Conservation (phyloP, 1,140 invertebrate genomes). For the Calliphora vicina region DNA sequence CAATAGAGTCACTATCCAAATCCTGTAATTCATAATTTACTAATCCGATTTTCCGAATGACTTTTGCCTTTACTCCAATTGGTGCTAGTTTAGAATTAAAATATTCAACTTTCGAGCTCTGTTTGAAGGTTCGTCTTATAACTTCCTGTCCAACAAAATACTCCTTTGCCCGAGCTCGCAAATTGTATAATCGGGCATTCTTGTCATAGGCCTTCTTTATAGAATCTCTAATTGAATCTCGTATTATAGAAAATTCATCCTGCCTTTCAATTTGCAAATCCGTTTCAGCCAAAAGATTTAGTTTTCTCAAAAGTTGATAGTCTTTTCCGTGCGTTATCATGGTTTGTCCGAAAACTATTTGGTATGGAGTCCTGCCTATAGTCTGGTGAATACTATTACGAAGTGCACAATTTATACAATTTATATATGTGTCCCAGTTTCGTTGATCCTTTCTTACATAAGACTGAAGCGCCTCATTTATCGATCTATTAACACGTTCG, state of each 20-base stretch:
- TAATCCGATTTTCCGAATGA: background rate
- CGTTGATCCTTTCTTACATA: slow-evolving; percentile 4
- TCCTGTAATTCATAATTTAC: background rate
- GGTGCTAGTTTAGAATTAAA: background rate
- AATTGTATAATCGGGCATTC: background rate
- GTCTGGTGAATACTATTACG: background rate
- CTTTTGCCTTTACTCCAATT: too few relatives aligned
- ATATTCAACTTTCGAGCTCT: too few relatives aligned
- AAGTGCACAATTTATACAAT: background rate
- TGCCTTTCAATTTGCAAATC: too few relatives aligned
- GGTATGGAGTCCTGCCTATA: slow-evolving; percentile 3
- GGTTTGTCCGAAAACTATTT: too few relatives aligned
- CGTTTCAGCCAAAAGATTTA: background rate
- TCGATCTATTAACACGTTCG: background rate
- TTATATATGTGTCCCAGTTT: background rate
- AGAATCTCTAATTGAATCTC: background rate
- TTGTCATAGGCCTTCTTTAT: background rate
- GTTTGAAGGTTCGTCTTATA: background rate
- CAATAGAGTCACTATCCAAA: background rate
- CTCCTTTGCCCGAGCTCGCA: background rate
- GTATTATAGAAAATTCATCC: background rate
- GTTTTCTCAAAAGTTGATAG: slow-evolving; percentile 24
- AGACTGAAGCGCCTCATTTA: background rate
- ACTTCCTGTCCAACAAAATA: background rate
- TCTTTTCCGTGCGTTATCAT: too few relatives aligned